These are phyloP conservation scores for Prochilodus magdalenae DNA, from an alignment of 2,113 vertebrate species.

Conservation along the genomic window DNA sequence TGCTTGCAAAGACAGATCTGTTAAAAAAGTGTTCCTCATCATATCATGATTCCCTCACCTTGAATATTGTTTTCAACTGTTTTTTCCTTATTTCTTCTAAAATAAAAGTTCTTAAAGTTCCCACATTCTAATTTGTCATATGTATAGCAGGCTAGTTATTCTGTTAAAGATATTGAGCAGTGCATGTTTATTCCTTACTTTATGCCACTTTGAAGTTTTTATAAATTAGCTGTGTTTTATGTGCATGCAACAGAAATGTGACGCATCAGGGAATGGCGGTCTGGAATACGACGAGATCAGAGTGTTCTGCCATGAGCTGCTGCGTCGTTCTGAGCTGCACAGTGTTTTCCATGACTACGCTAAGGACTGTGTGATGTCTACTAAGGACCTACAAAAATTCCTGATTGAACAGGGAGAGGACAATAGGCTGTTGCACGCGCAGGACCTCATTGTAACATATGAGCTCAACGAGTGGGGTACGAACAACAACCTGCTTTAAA, in stretches of 20 bases:
- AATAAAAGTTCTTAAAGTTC: too few relatives aligned
- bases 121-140: too few relatives aligned
- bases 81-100: too few relatives aligned
- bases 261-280: constrained; percentile 82
- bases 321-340: constrained; percentile 89
- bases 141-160: too few relatives aligned
- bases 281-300: constrained; percentile 89
- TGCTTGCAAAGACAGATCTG: too few relatives aligned
- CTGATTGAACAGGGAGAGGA: constrained; percentile 89
- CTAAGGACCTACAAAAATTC: constrained; percentile 87
- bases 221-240: too few relatives aligned
- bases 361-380: constrained; percentile 83
- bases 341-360: constrained; percentile 84
- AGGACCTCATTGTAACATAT: constrained; percentile 81
- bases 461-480: constrained; percentile 93
- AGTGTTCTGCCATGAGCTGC: constrained; percentile 88
- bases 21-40: too few relatives aligned
- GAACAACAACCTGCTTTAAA: constrained; percentile 7
- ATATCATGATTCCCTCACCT: too few relatives aligned
- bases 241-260: constrained; percentile 84
- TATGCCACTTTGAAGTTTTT: too few relatives aligned
- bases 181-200: too few relatives aligned
- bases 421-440: constrained; percentile 75
- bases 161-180: too few relatives aligned
- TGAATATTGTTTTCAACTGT: too few relatives aligned